These are phyloP conservation scores for Xestia rhomboidea DNA, from an alignment of 2,888 invertebrate genomes.

Conservation along the genomic window DNA sequence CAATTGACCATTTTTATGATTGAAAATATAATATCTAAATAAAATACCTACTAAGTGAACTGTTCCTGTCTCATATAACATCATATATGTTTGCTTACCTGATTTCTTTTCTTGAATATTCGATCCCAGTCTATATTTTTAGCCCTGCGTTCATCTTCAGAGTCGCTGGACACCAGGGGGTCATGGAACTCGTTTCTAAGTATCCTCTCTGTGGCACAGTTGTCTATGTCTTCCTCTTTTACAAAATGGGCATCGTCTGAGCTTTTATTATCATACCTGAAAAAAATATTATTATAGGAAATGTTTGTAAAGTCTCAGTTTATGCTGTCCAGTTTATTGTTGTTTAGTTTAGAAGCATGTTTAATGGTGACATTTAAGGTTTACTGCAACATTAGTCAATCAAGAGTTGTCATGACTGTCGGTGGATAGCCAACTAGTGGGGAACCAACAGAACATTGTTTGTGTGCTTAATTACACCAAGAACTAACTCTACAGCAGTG, in stretches of 20 bases:
- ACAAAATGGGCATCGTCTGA: conserved; percentile 73
- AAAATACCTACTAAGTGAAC: background rate
- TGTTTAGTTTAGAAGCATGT: background rate
- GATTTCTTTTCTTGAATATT: conserved; percentile 68
- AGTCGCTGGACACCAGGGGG: conserved; percentile 79
- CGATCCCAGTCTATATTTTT: conserved; percentile 79
- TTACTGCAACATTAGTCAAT: background rate
- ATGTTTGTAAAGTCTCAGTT: background rate
- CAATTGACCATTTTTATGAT: background rate
- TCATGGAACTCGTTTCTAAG: conserved; percentile 79
- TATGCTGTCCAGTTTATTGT: background rate
- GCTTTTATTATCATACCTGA: conserved; percentile 71
- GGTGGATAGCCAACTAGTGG: background rate
- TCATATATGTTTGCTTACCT: conserved; percentile 36
- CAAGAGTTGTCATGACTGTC: background rate
- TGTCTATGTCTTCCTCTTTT: conserved; percentile 76
- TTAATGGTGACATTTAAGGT: background rate
- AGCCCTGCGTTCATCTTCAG: conserved; percentile 73
- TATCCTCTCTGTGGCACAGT: conserved; percentile 80
- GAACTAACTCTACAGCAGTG: background rate
- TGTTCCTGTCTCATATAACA: background rate
- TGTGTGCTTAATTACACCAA: background rate
- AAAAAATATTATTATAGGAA: conserved; percentile 21
- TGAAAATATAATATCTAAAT: background rate
- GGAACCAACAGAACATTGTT: background rate